Evolutionary conservation across 2,888 invertebrate genomes (phyloP).

Genomic region (Neoitamus cyanurus): DNA sequence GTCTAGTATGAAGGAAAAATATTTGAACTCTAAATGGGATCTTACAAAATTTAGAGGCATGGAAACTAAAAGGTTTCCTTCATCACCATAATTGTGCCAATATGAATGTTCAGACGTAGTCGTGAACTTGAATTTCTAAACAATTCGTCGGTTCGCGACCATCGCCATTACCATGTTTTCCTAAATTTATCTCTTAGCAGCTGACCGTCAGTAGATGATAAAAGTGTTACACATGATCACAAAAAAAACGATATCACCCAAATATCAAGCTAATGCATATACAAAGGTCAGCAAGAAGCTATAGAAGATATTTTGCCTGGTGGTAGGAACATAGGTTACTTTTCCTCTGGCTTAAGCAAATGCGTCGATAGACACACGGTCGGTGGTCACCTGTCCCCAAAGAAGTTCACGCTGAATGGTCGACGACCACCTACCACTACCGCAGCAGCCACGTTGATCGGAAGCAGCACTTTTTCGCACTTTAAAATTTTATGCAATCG

Average conservation of each 20-base stretch:
- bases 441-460: neutral
- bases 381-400: neutral
- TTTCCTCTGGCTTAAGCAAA: neutral
- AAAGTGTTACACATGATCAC: neutral
- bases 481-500: slow-evolving; percentile 65
- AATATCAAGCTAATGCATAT: neutral
- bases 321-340: neutral
- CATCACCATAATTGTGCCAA: neutral
- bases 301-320: neutral
- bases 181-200: neutral
- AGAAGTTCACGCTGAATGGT: slow-evolving; percentile 7
- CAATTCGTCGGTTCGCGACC: neutral
- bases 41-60: neutral
- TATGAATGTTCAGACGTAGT: neutral
- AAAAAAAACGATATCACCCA: neutral
- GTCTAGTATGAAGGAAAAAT: too few species aligned
- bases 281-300: neutral
- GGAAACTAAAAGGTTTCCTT: neutral
- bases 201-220: neutral
- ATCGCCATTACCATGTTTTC: neutral
- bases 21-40: neutral
- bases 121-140: neutral
- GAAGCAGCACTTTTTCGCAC: slow-evolving; percentile 49
- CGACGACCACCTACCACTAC: slow-evolving; percentile 6
- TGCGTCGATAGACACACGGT: neutral